Conservation (phyloP, 2,888 invertebrate genomes). For the Nomada ferruginata region DNA sequence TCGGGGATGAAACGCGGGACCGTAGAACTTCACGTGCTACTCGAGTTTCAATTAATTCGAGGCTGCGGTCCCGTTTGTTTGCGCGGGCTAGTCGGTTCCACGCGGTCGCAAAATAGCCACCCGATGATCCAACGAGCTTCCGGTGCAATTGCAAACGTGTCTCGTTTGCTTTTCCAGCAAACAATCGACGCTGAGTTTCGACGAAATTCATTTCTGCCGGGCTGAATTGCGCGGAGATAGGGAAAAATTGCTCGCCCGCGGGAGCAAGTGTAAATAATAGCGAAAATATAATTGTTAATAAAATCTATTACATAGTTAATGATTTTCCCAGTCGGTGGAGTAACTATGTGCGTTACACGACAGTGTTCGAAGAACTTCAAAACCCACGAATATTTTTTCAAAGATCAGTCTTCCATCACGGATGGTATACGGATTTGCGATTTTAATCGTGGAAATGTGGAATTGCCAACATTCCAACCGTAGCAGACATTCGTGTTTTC, state of each 20-base stretch:
- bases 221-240: neutral
- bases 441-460: neutral
- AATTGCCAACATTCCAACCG: neutral
- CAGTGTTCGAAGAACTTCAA: too few relatives aligned
- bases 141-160: constrained; percentile 21
- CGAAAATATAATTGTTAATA: too few relatives aligned
- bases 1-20: constrained; percentile 9
- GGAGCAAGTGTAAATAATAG: neutral
- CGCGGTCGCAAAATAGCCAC: constrained; percentile 64
- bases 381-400: too few relatives aligned
- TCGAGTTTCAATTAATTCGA: constrained; percentile 74
- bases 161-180: constrained; percentile 3
- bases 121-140: constrained; percentile 54
- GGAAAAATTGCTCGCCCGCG: neutral
- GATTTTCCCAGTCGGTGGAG: too few relatives aligned
- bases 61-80: constrained; percentile 64
- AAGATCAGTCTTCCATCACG: too few relatives aligned
- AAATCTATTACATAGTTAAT: too few relatives aligned
- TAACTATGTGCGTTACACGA: too few relatives aligned
- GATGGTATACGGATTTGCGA: too few relatives aligned
- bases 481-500: neutral
- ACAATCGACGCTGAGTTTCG: neutral
- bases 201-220: neutral
- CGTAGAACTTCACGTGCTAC: constrained; percentile 45
- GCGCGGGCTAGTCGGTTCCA: constrained; percentile 54